Base-by-base conservation (phyloP, 1,140 invertebrate species). In the Anastrepha obliqua region DNA sequence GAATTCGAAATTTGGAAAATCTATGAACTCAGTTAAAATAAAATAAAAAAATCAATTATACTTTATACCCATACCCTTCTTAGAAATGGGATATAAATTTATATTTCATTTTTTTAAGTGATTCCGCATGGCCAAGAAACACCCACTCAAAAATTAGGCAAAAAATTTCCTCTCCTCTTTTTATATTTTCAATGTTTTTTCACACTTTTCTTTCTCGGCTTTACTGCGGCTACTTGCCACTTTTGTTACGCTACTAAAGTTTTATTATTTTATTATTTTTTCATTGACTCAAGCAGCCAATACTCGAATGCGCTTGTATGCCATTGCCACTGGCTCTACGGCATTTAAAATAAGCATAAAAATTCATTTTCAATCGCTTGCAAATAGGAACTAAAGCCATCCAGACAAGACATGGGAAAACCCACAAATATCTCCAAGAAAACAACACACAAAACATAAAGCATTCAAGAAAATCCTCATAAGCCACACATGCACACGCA, bases 341-440 rank as follows among this genome's bases (percentile, higher is more conserved):
- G 67, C 42, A 70, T 70, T 70, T 70, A 44, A 70, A 70, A 44
- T 13, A 70, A 70, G 67, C 29, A 70, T 44, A 70, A 70, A 70
- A 70, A 42, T 70, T 70, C 42, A 70, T 44, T 70, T 70, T 44
- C 29, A 70, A 70, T 70, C 67, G 67, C 67, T 70, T 29, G 39
- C 39, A 70, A 70, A 44, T 3, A 42, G 67, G 39, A 20, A 70
- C 67, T 3, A 44, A 70, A 70, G 67, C 39, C 67, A 44, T 42
- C 17, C 67, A 8, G 11, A 42, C 8, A 15, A 70, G 67, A 13
- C 13, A 44, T 70, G 67, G 13, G 67, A 70, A 42, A 44, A 15
- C 67, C 11, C 13, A 44, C 2, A 44, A 70, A 8, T 13, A 42
- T 70, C 11, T 4, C 51, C 6, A 55, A 55, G 11, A 39, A 65